Percentiles rank a stretch among this genome's conserved stretches.
Conservation (phyloP, 1,140 invertebrate species). For the Eriocheir sinensis region DNA sequence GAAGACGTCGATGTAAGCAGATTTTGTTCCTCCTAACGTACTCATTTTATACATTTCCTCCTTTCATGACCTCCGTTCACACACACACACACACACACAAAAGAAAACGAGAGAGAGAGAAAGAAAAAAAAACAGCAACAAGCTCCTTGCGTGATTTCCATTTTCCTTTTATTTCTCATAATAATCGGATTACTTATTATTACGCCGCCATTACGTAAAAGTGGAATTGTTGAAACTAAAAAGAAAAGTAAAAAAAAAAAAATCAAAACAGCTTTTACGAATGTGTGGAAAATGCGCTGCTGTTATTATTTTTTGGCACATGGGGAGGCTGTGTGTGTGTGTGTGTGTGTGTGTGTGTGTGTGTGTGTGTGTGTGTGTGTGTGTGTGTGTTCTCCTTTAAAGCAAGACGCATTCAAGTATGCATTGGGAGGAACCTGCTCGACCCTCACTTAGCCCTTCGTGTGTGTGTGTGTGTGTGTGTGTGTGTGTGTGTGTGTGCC, state of each 20-base stretch:
- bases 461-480: too few relatives aligned
- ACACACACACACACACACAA: too few relatives aligned
- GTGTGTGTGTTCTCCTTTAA: neutral
- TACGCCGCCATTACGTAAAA: neutral
- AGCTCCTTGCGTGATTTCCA: too few relatives aligned
- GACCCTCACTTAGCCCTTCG: too few relatives aligned
- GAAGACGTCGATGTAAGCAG: too few relatives aligned
- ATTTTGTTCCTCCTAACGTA: too few relatives aligned
- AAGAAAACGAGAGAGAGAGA: neutral
- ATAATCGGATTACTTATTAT: neutral
- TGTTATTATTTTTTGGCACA: neutral
- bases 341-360: constrained; percentile 53
- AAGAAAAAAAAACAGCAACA: neutral
- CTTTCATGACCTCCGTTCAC: too few relatives aligned
- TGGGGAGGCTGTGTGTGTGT: constrained; percentile 5
- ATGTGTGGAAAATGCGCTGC: neutral
- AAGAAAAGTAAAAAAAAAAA: neutral
- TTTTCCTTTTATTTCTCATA: neutral
- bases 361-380: constrained; percentile 41
- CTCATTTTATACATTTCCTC: too few relatives aligned
- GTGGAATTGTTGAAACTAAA: neutral
- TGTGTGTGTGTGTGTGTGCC: too few relatives aligned
- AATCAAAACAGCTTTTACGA: neutral
- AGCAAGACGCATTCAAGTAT: neutral
- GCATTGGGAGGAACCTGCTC: neutral